Percentiles rank a stretch among this genome's conserved stretches.
Evolutionary conservation across 2,797 vertebrate species (phyloP).

Genomic region (Girardinus metallicus): DNA sequence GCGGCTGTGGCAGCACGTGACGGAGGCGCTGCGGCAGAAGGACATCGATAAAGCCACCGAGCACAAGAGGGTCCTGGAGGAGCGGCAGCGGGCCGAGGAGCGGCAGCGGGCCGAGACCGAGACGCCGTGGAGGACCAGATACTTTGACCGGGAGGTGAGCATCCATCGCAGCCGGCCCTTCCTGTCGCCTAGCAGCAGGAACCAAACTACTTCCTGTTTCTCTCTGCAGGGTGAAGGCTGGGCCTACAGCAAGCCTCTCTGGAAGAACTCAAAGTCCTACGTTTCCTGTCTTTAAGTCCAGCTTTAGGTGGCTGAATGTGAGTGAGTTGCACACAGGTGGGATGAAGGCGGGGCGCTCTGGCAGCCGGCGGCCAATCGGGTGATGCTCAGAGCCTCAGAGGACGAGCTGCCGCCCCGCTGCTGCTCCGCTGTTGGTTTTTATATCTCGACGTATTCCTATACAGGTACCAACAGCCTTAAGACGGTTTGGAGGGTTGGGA

Average conservation of each 20-base stretch:
- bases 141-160: slow-evolving; percentile 91
- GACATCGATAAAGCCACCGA: slow-evolving; percentile 96
- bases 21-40: slow-evolving; percentile 89
- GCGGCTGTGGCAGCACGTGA: slow-evolving; percentile 94
- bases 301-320: slow-evolving; percentile 37
- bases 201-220: not conserved
- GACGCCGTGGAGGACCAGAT: slow-evolving; percentile 90
- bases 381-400: slow-evolving; percentile 54
- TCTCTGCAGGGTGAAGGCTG: slow-evolving; percentile 90
- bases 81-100: slow-evolving; percentile 92
- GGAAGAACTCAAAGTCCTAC: slow-evolving; percentile 84
- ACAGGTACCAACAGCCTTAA: slow-evolving; percentile 77
- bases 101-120: slow-evolving; percentile 90
- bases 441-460: slow-evolving; percentile 54
- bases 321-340: slow-evolving; percentile 17
- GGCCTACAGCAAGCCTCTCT: slow-evolving; percentile 94
- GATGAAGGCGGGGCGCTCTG: slow-evolving; percentile 53
- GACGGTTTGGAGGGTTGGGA: slow-evolving; percentile 31
- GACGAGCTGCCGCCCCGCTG: slow-evolving; percentile 61
- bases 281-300: slow-evolving; percentile 30
- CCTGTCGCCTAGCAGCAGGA: not conserved
- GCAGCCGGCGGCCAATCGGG: slow-evolving; percentile 32
- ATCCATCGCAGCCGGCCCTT: not conserved
- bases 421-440: slow-evolving; percentile 27
- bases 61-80: slow-evolving; percentile 93